Conservation (phyloP, 2,888 invertebrate genomes). For the Theretra japonica region DNA sequence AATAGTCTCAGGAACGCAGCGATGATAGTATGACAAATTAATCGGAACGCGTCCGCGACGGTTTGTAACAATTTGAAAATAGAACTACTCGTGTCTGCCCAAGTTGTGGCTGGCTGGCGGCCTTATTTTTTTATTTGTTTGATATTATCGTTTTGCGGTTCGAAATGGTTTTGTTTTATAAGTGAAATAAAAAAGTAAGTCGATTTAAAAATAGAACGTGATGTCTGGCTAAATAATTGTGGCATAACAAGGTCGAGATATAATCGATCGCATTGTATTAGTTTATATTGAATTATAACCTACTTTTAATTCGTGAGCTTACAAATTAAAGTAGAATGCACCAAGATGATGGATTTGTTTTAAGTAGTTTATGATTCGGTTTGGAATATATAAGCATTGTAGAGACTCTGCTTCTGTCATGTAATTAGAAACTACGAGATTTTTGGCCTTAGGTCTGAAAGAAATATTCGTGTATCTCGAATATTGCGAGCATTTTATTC, state of each 20-base stretch:
- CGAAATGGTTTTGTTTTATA: constrained; percentile 21
- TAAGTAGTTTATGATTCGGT: neutral
- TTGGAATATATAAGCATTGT: too few relatives aligned
- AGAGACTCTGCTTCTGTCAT: too few relatives aligned
- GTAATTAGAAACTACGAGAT: too few relatives aligned
- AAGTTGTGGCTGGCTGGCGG: constrained; percentile 28
- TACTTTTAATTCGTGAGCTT: constrained; percentile 5
- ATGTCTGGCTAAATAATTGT: constrained; percentile 15
- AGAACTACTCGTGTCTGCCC: constrained; percentile 49
- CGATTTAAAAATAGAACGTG: constrained; percentile 14
- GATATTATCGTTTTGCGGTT: constrained; percentile 17
- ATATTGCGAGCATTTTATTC: too few relatives aligned
- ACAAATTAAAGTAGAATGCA: neutral
- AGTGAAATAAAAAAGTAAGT: constrained; percentile 2
- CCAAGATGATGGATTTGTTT: neutral
- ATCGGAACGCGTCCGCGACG: constrained; percentile 59
- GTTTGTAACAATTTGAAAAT: constrained; percentile 67
- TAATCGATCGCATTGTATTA: constrained; percentile 13
- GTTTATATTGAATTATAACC: constrained; percentile 4
- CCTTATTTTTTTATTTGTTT: constrained; percentile 28
- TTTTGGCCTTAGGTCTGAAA: too few relatives aligned
- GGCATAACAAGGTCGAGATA: constrained; percentile 19
- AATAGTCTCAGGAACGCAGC: constrained; percentile 57
- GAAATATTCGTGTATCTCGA: too few relatives aligned
- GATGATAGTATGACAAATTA: constrained; percentile 74